Conservation (phyloP, 30 jellyfish, hydroid and myxozoan genomes). For the Hydra vulgaris region DNA sequence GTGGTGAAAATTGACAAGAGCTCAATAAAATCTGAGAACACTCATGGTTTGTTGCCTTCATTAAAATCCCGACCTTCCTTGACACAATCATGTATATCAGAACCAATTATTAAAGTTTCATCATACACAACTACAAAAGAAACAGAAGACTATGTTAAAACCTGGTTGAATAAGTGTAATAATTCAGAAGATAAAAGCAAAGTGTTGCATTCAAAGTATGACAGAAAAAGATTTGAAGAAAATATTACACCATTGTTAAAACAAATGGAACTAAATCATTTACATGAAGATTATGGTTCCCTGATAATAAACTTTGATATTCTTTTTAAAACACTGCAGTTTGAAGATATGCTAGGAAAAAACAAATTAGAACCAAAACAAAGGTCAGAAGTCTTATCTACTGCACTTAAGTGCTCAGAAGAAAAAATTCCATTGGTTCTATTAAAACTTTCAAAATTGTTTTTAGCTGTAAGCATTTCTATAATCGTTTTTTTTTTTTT, state of each 20-base stretch:
- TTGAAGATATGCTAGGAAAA: constrained; percentile 43
- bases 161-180: background rate
- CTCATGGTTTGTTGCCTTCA: background rate
- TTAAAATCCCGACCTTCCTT: background rate
- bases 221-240: constrained; percentile 21
- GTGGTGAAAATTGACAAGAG: background rate
- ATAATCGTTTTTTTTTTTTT: background rate
- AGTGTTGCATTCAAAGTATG: background rate
- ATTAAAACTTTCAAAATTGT: constrained; percentile 51
- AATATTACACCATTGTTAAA: constrained; percentile 50
- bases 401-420: constrained; percentile 48
- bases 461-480: constrained; percentile 42
- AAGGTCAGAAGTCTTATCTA: constrained; percentile 44
- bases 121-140: background rate
- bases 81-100: background rate
- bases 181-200: background rate
- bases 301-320: constrained; percentile 54
- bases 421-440: constrained; percentile 37
- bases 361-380: constrained; percentile 45
- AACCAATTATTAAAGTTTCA: background rate
- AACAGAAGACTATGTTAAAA: background rate
- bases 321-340: constrained; percentile 47
- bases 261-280: constrained; percentile 74
- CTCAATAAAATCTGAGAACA: background rate
- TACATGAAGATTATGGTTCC: constrained; percentile 47